Conservation (phyloP, 2,888 invertebrate species). For the Caenorhabditis uteleia region DNA sequence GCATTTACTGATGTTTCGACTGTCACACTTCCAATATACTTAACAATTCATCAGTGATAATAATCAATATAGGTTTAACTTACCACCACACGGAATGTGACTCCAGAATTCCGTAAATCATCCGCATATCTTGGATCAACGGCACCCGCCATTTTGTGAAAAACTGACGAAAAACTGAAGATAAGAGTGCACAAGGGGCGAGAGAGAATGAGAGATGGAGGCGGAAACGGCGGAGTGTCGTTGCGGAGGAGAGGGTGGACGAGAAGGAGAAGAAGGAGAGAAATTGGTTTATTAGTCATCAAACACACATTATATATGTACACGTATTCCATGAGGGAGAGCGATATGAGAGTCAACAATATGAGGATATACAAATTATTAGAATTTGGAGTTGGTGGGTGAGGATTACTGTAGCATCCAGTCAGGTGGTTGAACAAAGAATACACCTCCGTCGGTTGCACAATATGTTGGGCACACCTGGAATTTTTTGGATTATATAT, state of each 20-base stretch:
- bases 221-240: background rate
- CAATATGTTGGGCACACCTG: constrained; percentile 68
- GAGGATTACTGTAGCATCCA: constrained; percentile 54
- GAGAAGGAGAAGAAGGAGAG: background rate
- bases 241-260: background rate
- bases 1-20: constrained; percentile 27
- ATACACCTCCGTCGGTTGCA: constrained; percentile 67
- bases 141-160: no score
- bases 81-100: constrained; percentile 9
- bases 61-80: constrained; percentile 10
- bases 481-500: constrained; percentile 4
- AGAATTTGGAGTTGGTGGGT: background rate
- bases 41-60: constrained; percentile 4
- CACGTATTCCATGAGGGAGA: constrained; percentile 16
- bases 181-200: background rate
- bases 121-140: constrained; percentile 7
- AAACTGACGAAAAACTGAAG: background rate
- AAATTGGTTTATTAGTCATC: no score
- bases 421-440: constrained; percentile 67
- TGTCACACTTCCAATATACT: constrained; percentile 43
- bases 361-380: constrained; percentile 1
- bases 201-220: background rate
- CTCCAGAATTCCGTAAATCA: constrained; percentile 22
- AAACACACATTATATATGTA: no score
- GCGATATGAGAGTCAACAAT: background rate